Evolutionary conservation across 2,888 invertebrate genomes (phyloP).

Genomic region (Achlya flavicornis): DNA sequence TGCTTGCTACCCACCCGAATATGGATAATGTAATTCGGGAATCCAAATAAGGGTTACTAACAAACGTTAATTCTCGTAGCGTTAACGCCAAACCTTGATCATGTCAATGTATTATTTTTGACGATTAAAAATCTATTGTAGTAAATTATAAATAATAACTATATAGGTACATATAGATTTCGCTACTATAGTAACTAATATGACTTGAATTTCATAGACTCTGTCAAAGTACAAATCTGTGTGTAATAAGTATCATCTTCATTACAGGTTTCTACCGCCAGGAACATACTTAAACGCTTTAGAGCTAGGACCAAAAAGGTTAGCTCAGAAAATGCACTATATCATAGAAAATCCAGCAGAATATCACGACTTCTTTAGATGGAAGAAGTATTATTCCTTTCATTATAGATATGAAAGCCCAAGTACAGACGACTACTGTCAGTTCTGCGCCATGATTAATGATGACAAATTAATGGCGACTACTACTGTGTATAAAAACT

Average conservation of each 20-base stretch:
- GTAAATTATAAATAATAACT: too few relatives aligned
- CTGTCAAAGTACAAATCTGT: too few relatives aligned
- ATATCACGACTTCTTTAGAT: slow-evolving; percentile 59
- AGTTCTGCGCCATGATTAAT: slow-evolving; percentile 58
- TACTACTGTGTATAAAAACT: slow-evolving; percentile 38
- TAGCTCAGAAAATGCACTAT: slow-evolving; percentile 53
- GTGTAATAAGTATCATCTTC: background rate
- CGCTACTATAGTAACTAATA: too few relatives aligned
- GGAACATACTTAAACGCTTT: slow-evolving; percentile 61
- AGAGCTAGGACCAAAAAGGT: slow-evolving; percentile 42
- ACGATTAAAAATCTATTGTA: too few relatives aligned
- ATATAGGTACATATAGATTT: too few relatives aligned
- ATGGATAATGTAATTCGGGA: too few relatives aligned
- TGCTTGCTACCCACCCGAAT: too few relatives aligned
- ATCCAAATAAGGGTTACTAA: too few relatives aligned
- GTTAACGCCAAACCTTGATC: too few relatives aligned
- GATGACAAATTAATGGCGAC: slow-evolving; percentile 39
- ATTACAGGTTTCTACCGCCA: slow-evolving; percentile 62
- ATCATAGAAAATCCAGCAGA: slow-evolving; percentile 43
- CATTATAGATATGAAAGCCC: slow-evolving; percentile 47
- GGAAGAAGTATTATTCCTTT: slow-evolving; percentile 60
- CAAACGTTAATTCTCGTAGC: too few relatives aligned
- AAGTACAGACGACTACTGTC: slow-evolving; percentile 60
- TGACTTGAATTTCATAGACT: too few relatives aligned
- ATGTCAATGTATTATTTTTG: too few relatives aligned